Evolutionary conservation across 2,888 invertebrate species (phyloP), one percentile per base, ranked within the genome.

Genomic region (Galerucella pusilla): DNA sequence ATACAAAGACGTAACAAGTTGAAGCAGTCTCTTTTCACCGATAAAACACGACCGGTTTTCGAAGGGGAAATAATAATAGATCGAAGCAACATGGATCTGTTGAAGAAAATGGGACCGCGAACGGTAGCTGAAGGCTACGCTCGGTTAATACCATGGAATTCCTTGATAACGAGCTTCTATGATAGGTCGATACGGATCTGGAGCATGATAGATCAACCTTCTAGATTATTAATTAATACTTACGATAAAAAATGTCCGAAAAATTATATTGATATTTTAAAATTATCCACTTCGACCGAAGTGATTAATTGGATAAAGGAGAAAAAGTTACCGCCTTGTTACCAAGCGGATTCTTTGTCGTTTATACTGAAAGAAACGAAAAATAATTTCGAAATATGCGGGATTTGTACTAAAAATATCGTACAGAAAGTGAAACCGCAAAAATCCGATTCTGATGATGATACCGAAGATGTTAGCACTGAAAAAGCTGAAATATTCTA

Each of bases 291-390:
- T 54, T 57, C 68, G n/a, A 78, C 73, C 1, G 85, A 86, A 54
- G 83, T 87, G 14, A 83, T 86, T 54, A 79, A 78, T n/a, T 87
- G 86, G 85, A 82, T 87, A 61, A 59, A 84, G 20, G 77, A 75
- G 1, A 82, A 83, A 49, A 77, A 77, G 10, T 76, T 85, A 6
- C 86, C 86, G 0, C 66, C 75, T 9, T 76, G 74, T 46, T 84
- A 83, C 69, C 75, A 79, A 61, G 76, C 79, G 10, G 80, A 81
- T 6, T 79, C 80, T 68, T 78, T 86, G n/a, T 83, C 85, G 16
- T 83, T 87, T 46, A 84, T 87, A 54, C 75, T 87, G 42, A 80
- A 80, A 35, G 83, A 83, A 52, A 81, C 77, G 7, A 79, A 81
- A 25, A 75, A 77, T 2, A 78, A 83, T 77, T 87, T 85, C 78